A percentile compares a stretch with the other conserved stretches of the same genome.
Conservation (phyloP, 1,140 invertebrate species). For the Drosophila ogumai region DNA sequence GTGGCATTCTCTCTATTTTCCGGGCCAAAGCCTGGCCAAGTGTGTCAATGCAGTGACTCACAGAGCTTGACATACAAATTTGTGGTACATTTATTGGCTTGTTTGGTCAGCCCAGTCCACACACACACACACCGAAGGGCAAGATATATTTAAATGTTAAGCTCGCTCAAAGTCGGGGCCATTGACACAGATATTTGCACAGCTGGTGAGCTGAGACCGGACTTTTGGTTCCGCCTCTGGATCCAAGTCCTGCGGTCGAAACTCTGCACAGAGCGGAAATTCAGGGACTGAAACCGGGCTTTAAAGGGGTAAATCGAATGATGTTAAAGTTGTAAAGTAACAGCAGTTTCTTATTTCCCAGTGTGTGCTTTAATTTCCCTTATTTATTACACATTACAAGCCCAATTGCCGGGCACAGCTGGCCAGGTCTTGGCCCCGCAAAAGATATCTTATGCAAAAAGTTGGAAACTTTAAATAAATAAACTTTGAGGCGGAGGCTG, state of each 20-base stretch:
- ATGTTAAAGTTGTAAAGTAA: no score
- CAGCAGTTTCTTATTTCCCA: background rate
- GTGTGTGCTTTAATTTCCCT: slow-evolving; percentile 63
- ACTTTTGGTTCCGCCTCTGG: slow-evolving; percentile 29
- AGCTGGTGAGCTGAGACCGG: slow-evolving; percentile 55
- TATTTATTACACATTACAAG: slow-evolving; percentile 67
- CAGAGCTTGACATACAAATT: slow-evolving; percentile 76
- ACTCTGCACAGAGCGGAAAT: slow-evolving; percentile 6
- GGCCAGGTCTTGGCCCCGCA: slow-evolving; percentile 33
- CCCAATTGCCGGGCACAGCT: slow-evolving; percentile 40
- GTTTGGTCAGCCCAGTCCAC: slow-evolving; percentile 59
- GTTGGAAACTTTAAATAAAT: slow-evolving; percentile 80
- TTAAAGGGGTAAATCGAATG: no score
- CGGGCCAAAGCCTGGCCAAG: slow-evolving; percentile 55
- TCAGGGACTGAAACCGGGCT: background rate
- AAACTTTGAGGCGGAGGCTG: slow-evolving; percentile 62
- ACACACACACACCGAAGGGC: slow-evolving; percentile 16
- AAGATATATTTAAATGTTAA: slow-evolving; percentile 58
- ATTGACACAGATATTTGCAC: slow-evolving; percentile 79
- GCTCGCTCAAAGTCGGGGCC: slow-evolving; percentile 60
- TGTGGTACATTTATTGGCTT: slow-evolving; percentile 83
- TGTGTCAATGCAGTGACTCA: slow-evolving; percentile 77
- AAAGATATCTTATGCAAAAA: slow-evolving; percentile 72
- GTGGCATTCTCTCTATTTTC: slow-evolving; percentile 53
- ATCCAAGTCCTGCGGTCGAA: slow-evolving; percentile 6